Base-by-base conservation (phyloP, 92 coral and sea anemone species). In the Porites evermanni region DNA sequence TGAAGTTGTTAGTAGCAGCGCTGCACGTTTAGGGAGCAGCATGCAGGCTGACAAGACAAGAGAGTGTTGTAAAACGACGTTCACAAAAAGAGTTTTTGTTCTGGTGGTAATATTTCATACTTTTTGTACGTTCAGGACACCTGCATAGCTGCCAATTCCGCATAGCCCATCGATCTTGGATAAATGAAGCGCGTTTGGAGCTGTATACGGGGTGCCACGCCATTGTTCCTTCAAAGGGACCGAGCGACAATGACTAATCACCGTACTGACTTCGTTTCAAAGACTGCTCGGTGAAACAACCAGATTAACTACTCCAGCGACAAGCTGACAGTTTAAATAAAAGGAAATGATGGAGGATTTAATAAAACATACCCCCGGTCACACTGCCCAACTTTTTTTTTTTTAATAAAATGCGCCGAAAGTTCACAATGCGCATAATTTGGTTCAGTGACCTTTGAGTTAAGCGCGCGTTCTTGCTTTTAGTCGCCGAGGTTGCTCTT, bases 311-410 rank as follows among this genome's bases (percentile, higher is more conserved):
- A 53, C 63, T 9, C 73, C 12, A 73, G 67, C 69, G 70, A 23
- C 53, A 83, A 52, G n/a, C 26, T 83, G 87, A 83, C 87, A 83
- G 78, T 26, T 23, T 51, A 83, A 52, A 63, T 83, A 73, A 83
- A 83, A 74, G 65, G 74, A 72, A 74, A 63, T 83, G 80, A 83
- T 83, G 53, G 87, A 83, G 26, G 38, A 83, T 83, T 64, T 51
- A 83, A 83, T 83, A 83, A 83, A 83, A 68, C 14, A 64, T 20
- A 47, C 18, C 51, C 47, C 64, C 24, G 52, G 51, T 44, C 53
- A 64, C 87, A 83, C 80, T 66, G 74, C 4, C 86, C 47, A 67
- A 52, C 61, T 7, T 70, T 70, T 58, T 38, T 21, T 32, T 38
- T 38, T 38, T 38, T 38, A 38, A 54, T 29, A 81, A 54, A 70